Evolutionary conservation across 2,888 invertebrate species (phyloP).

Genomic region (Trichopria drosophilae): DNA sequence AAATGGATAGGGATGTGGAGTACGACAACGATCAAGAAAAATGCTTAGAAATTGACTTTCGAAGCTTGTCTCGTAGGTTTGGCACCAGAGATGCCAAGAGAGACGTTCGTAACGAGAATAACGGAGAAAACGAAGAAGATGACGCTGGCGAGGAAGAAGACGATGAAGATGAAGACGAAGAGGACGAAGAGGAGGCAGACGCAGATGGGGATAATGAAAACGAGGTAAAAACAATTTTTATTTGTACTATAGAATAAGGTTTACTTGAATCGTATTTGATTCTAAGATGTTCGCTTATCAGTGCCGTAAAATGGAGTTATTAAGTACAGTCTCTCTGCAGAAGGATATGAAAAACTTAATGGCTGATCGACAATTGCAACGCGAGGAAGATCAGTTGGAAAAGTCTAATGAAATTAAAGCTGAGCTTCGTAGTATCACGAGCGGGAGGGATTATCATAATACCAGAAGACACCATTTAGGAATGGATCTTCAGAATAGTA

Average conservation of each 20-base stretch:
- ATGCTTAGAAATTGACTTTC: conserved; percentile 48
- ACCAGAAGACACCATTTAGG: conserved; percentile 31
- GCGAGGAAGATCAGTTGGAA: too few relatives aligned
- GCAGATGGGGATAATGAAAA: conserved; percentile 33
- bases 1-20: conserved; percentile 52
- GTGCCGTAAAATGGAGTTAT: not conserved
- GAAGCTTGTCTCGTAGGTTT: conserved; percentile 43
- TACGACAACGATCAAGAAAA: conserved; percentile 47
- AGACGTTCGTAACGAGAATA: conserved; percentile 25
- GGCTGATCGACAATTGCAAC: too few relatives aligned
- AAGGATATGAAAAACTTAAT: conserved; percentile 24
- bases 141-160: conserved; percentile 29
- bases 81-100: not conserved
- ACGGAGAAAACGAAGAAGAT: conserved; percentile 23
- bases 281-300: not conserved
- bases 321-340: too few relatives aligned
- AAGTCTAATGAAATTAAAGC: conserved; percentile 24
- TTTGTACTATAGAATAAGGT: conserved; percentile 1
- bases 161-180: conserved; percentile 29
- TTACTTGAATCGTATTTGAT: conserved; percentile 4
- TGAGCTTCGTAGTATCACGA: conserved; percentile 21
- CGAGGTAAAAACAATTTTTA: conserved; percentile 30
- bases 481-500: conserved; percentile 45
- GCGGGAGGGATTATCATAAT: conserved; percentile 24
- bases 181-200: conserved; percentile 26